A percentile compares a stretch with the other conserved stretches of the same genome.
Conservation (phyloP, 1,140 invertebrate species). For the Drosophila baimaii region DNA sequence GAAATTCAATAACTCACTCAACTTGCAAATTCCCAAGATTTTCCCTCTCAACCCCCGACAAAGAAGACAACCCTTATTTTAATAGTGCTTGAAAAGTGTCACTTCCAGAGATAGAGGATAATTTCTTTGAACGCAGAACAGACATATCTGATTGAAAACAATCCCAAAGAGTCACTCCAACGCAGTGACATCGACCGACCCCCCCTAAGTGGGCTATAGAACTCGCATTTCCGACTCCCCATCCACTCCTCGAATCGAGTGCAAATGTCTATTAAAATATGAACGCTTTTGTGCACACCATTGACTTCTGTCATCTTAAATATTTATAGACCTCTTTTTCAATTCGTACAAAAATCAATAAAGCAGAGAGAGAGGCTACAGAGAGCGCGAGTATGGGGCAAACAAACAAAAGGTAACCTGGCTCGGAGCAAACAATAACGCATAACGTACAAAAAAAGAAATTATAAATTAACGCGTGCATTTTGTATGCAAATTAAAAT, state of each 20-base stretch:
- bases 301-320: constrained; percentile 62
- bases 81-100: not conserved
- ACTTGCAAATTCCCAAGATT: not conserved
- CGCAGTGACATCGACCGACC: constrained; percentile 1
- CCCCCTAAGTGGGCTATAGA: constrained; percentile 2
- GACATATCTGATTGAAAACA: constrained; percentile 5
- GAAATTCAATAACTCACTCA: not conserved
- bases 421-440: constrained; percentile 37
- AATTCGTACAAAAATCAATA: constrained; percentile 50
- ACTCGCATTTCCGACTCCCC: constrained; percentile 13
- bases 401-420: constrained; percentile 1
- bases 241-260: not conserved
- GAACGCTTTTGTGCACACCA: constrained; percentile 53
- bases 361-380: not conserved
- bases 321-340: constrained; percentile 62
- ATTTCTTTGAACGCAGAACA: not conserved
- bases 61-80: not conserved
- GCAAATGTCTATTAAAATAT: constrained; percentile 52
- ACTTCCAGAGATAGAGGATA: constrained; percentile 1
- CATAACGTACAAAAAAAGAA: constrained; percentile 54
- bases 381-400: not conserved
- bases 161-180: constrained; percentile 1
- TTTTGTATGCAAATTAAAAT: constrained; percentile 77
- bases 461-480: constrained; percentile 64
- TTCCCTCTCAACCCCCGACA: not conserved